These are phyloP conservation scores for Urocitellus parryii DNA, from an alignment of 2,113 vertebrate genomes.

Conservation along the genomic window DNA sequence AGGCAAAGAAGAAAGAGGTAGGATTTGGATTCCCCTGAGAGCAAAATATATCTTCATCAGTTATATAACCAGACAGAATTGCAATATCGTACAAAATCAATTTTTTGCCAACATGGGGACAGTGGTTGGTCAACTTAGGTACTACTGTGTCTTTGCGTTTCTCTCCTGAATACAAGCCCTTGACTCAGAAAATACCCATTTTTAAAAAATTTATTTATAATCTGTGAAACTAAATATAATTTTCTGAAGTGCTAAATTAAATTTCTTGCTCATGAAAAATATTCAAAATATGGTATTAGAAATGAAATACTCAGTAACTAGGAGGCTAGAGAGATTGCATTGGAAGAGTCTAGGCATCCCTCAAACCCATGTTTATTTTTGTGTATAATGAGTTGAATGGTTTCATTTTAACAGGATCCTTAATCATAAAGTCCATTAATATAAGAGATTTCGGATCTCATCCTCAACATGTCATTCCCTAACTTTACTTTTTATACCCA, in stretches of 20 bases:
- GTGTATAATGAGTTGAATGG: not conserved
- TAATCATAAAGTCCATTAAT: conserved; percentile 24
- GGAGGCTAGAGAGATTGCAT: not conserved
- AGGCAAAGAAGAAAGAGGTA: not conserved
- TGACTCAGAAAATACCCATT: conserved; percentile 26
- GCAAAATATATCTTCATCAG: not conserved
- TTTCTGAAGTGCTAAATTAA: conserved; percentile 46
- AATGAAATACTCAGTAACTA: conserved; percentile 34
- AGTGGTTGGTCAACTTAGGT: not conserved
- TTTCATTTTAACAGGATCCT: not conserved
- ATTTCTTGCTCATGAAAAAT: conserved; percentile 50
- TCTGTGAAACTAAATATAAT: not conserved
- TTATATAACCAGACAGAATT: conserved; percentile 44
- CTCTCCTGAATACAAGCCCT: not conserved
- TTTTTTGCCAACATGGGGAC: not conserved
- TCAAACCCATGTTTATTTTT: conserved; percentile 13
- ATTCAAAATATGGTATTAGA: not conserved
- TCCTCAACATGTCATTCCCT: not conserved
- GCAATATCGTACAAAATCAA: conserved; percentile 2
- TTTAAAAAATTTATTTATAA: conserved; percentile 29
- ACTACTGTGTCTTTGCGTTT: not conserved
- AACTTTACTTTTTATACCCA: not conserved
- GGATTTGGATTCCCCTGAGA: not conserved
- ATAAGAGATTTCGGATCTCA: not conserved
- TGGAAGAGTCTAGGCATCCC: not conserved